These are phyloP conservation scores for Mamestra configurata DNA, from an alignment of 1,140 invertebrate species.

Conservation along the genomic window DNA sequence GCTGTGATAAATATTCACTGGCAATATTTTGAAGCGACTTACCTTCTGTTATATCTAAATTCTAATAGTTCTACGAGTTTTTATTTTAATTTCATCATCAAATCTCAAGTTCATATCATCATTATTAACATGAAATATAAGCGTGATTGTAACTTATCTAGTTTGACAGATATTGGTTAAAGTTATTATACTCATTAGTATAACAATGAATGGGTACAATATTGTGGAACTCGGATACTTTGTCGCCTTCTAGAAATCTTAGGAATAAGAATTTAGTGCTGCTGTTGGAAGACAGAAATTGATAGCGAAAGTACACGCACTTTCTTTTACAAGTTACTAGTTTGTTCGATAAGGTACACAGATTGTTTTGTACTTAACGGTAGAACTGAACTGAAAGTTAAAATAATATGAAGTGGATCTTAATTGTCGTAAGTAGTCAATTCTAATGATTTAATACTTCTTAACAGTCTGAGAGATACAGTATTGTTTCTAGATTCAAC, in stretches of 20 bases:
- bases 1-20: not conserved
- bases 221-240: not conserved
- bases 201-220: not conserved
- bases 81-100: not conserved
- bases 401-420: no score
- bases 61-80: no score
- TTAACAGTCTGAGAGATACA: no score
- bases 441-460: not conserved
- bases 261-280: constrained; percentile 9
- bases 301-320: not conserved
- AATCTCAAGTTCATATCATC: not conserved
- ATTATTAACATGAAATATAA: not conserved
- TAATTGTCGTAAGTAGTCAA: not conserved
- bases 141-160: not conserved
- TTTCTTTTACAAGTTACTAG: not conserved
- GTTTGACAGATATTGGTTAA: not conserved
- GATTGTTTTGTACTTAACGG: not conserved
- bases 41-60: not conserved
- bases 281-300: not conserved
- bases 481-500: no score
- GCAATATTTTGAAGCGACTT: not conserved
- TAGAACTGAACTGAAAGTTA: no score
- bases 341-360: not conserved
- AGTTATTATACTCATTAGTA: not conserved
- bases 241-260: constrained; percentile 5